phyloP scores from a whole-genome alignment of 2,888 invertebrate genomes.

The Sympetrum striolatum region DNA sequence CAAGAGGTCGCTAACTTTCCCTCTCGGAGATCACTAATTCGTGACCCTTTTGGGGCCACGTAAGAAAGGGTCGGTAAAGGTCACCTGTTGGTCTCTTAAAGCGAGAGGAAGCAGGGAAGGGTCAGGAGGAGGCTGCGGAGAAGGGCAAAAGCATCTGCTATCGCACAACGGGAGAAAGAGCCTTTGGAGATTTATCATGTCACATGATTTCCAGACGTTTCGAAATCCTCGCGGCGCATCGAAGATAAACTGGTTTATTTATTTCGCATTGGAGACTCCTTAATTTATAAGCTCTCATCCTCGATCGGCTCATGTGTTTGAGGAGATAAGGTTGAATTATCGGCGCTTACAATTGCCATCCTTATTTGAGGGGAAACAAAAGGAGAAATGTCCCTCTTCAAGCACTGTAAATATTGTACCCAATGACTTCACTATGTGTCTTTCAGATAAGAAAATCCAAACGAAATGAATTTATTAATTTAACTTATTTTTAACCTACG shows the following conservation, averaged over 20 bases:
- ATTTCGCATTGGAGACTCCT: neutral
- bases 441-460: too few species aligned
- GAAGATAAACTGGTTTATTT: neutral
- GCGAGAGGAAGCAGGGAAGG: neutral
- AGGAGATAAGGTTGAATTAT: neutral
- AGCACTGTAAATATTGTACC: too few species aligned
- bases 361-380: too few species aligned
- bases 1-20: neutral
- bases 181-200: neutral
- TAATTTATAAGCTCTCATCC: neutral
- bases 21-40: neutral
- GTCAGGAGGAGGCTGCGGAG: neutral
- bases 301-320: neutral
- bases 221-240: neutral
- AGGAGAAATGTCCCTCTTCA: too few species aligned
- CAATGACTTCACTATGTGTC: too few species aligned
- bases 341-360: too few species aligned
- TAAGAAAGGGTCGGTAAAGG: neutral
- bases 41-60: neutral
- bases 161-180: neutral
- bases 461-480: too few species aligned
- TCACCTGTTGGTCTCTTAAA: neutral
- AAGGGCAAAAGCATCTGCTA: neutral
- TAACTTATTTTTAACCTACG: too few species aligned
- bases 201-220: neutral